phyloP scores from a whole-genome alignment of 2,113 vertebrate species.

The Cephalopholis sonnerati region DNA sequence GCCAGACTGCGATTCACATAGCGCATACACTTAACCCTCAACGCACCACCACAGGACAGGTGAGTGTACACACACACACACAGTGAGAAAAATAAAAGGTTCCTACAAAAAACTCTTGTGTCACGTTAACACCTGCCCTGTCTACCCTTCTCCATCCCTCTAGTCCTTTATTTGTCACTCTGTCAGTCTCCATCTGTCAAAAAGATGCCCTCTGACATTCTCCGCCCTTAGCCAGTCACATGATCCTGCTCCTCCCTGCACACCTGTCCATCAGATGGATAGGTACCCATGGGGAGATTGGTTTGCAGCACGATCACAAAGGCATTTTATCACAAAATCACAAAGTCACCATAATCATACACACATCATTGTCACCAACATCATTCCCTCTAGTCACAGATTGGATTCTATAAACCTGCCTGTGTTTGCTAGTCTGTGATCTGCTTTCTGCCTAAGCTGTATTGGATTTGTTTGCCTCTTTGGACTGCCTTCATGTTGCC shows the following conservation, averaged over 20 bases:
- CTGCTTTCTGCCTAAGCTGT: not conserved
- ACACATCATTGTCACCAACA: too few relatives aligned
- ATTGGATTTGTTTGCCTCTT: not conserved
- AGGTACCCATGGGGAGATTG: too few relatives aligned
- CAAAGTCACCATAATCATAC: too few relatives aligned
- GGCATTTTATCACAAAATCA: too few relatives aligned
- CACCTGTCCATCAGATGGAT: not conserved
- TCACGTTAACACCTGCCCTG: not conserved
- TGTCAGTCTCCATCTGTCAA: not conserved
- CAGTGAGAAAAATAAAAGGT: not conserved
- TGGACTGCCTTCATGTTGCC: not conserved
- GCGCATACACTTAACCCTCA: conserved; percentile 77
- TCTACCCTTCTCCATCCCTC: not conserved
- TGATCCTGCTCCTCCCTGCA: not conserved
- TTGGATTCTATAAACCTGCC: not conserved
- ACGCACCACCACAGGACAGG: conserved; percentile 73
- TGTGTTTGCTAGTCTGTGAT: not conserved
- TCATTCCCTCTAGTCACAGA: not conserved
- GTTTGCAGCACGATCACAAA: too few relatives aligned
- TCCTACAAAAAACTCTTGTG: not conserved
- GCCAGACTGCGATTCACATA: conserved; percentile 69
- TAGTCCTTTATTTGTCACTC: not conserved
- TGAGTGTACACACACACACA: conserved; percentile 34
- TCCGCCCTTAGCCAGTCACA: not conserved
- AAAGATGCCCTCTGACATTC: not conserved